Conservation (phyloP, 2,797 vertebrate species). For the Periophthalmus magnuspinnatus region DNA sequence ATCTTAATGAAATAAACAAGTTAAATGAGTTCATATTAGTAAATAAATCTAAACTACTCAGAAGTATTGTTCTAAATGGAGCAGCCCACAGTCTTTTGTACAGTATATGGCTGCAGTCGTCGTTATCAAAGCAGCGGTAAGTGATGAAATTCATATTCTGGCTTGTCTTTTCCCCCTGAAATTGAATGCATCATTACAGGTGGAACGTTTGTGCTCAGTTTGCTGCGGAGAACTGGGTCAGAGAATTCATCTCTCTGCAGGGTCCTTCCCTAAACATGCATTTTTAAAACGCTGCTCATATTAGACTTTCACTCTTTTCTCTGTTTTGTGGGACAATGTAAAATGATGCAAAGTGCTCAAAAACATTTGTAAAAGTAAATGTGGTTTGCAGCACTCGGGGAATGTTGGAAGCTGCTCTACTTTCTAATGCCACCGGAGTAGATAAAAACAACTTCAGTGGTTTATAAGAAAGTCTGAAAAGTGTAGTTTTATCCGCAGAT, state of each 20-base stretch:
- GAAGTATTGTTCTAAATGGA: too few relatives aligned
- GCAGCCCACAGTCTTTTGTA: neutral
- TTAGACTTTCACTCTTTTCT: neutral
- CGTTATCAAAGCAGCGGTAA: conserved; percentile 1
- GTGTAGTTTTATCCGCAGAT: too few relatives aligned
- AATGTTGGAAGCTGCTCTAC: too few relatives aligned
- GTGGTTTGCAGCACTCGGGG: too few relatives aligned
- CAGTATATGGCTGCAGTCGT: neutral
- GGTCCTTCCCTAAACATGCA: neutral
- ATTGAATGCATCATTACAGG: conserved; percentile 22
- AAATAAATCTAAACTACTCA: too few relatives aligned
- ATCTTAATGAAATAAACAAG: too few relatives aligned
- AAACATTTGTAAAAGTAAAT: too few relatives aligned
- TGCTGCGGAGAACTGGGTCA: conserved; percentile 20
- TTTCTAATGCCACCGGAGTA: too few relatives aligned
- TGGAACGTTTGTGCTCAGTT: conserved; percentile 8
- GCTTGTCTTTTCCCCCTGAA: conserved; percentile 11
- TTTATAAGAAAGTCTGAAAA: too few relatives aligned
- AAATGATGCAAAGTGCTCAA: neutral
- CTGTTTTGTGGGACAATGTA: neutral
- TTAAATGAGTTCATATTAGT: too few relatives aligned
- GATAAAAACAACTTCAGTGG: too few relatives aligned
- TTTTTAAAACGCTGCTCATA: conserved; percentile 4
- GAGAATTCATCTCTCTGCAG: neutral
- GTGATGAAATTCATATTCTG: conserved; percentile 8